phyloP scores from a whole-genome alignment of 1,140 invertebrate species.

The Drosophila cardini region DNA sequence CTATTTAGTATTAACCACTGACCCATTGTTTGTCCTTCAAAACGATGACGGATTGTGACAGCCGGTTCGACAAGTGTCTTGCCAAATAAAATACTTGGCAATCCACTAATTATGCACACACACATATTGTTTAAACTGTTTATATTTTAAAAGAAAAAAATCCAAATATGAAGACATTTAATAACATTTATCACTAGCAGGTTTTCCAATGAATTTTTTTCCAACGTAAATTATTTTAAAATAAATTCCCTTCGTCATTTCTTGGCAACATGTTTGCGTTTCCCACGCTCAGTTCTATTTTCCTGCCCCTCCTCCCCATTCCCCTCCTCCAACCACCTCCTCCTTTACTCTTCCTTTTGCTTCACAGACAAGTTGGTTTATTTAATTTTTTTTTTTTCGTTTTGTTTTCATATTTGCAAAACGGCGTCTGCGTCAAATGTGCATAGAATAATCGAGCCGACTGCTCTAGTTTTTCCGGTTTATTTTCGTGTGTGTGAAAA shows the following conservation, averaged over 20 bases:
- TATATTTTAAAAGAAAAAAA: conserved; percentile 46
- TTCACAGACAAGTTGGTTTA: background rate
- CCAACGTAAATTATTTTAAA: conserved; percentile 47
- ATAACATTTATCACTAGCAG: conserved; percentile 7
- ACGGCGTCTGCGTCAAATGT: conserved; percentile 47
- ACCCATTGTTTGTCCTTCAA: conserved; percentile 72
- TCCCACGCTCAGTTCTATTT: conserved; percentile 56
- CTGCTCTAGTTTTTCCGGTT: conserved; percentile 73
- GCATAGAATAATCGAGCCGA: conserved; percentile 55
- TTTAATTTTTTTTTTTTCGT: conserved; percentile 18
- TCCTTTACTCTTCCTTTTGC: conserved; percentile 8
- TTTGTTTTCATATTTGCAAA: conserved; percentile 55
- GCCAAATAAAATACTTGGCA: conserved; percentile 39
- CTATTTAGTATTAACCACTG: conserved; percentile 17
- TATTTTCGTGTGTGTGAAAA: conserved; percentile 24
- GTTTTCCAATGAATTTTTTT: conserved; percentile 8
- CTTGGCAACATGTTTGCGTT: conserved; percentile 67
- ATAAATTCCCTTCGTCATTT: conserved; percentile 76
- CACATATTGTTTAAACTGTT: conserved; percentile 53
- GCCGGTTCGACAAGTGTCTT: conserved; percentile 72
- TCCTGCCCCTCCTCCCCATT: background rate
- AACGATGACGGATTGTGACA: conserved; percentile 74
- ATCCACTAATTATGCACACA: conserved; percentile 55
- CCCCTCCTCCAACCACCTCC: background rate
- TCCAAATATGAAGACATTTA: conserved; percentile 22